These are phyloP conservation scores for Lingula anatina DNA, from an alignment of 2,888 invertebrate species.

Conservation along the genomic window DNA sequence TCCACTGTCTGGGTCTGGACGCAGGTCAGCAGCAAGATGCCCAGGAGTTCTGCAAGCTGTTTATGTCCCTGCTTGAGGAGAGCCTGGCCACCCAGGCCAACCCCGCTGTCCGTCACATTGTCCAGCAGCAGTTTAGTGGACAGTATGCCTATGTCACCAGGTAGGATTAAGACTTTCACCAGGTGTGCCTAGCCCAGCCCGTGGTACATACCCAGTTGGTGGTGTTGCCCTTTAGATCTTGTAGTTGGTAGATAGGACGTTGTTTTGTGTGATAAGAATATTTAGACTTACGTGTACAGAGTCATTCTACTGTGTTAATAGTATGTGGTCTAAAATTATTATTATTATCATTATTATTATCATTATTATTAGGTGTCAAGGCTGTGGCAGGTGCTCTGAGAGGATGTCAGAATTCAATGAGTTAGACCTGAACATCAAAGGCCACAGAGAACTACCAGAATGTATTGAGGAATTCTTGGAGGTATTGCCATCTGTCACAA, in stretches of 20 bases:
- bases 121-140: conserved; percentile 55
- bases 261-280: too few species aligned
- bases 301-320: too few species aligned
- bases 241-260: too few species aligned
- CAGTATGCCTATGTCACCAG: conserved; percentile 56
- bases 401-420: conserved; percentile 60
- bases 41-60: conserved; percentile 63
- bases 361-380: conserved; percentile 52
- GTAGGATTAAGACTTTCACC: too few species aligned
- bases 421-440: conserved; percentile 59
- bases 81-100: conserved; percentile 51
- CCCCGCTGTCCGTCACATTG: conserved; percentile 44
- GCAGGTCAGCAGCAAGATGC: conserved; percentile 62
- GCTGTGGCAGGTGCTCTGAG: conserved; percentile 57
- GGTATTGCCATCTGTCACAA: too few species aligned
- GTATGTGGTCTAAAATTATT: too few species aligned
- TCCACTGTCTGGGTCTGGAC: conserved; percentile 59
- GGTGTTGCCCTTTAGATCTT: too few species aligned
- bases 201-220: too few species aligned
- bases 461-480: conserved; percentile 59
- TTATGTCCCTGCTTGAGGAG: conserved; percentile 59
- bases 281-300: too few species aligned
- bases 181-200: too few species aligned
- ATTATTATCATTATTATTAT: not conserved
- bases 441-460: conserved; percentile 55